These are phyloP conservation scores for Dynastes hyllus DNA, from an alignment of 2,888 invertebrate genomes.

Conservation along the genomic window DNA sequence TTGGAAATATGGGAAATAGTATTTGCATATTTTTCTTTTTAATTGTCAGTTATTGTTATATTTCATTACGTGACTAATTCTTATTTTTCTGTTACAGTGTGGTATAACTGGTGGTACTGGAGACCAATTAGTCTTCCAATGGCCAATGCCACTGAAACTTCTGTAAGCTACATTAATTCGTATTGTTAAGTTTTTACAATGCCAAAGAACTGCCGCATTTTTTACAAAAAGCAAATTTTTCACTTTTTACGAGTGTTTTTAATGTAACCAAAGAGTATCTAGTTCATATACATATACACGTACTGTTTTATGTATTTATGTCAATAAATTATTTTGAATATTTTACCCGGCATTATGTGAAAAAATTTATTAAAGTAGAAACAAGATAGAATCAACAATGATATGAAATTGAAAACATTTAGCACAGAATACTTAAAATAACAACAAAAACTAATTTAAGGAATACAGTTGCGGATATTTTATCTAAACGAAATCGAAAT, in stretches of 20 bases:
- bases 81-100: conserved; percentile 73
- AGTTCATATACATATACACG: conserved; percentile 45
- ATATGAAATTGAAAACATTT: neutral
- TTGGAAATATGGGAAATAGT: too few relatives aligned
- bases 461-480: neutral
- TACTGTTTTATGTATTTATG: conserved; percentile 51
- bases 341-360: neutral
- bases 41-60: too few relatives aligned
- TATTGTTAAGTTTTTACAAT: conserved; percentile 74
- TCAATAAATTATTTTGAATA: conserved; percentile 34
- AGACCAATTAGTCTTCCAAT: conserved; percentile 79
- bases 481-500: neutral
- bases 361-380: too few relatives aligned
- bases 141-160: conserved; percentile 75
- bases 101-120: conserved; percentile 92
- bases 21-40: too few relatives aligned
- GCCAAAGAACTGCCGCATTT: conserved; percentile 52
- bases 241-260: conserved; percentile 19
- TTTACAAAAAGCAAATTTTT: conserved; percentile 19
- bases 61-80: neutral
- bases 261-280: conserved; percentile 44
- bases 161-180: conserved; percentile 82
- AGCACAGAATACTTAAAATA: too few relatives aligned
- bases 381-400: neutral
- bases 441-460: too few relatives aligned